Evolutionary conservation across 2,113 vertebrate genomes (phyloP).

Genomic region (Toxostoma redivivum): DNA sequence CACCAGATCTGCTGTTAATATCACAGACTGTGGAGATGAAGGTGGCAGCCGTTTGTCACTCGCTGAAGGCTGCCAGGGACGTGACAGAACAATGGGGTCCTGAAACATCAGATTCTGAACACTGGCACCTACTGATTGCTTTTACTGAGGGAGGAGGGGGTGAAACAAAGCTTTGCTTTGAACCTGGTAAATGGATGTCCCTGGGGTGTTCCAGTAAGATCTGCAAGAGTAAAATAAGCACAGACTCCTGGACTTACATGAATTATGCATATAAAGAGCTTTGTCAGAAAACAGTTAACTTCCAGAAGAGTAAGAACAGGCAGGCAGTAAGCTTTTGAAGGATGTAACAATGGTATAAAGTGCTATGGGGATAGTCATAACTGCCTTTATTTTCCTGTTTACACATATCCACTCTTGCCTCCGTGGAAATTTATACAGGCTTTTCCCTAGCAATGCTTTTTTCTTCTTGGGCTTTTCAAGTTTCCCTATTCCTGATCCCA

Average conservation of each 20-base stretch:
- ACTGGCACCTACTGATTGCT: background rate
- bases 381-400: background rate
- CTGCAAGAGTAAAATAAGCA: background rate
- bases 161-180: constrained; percentile 16
- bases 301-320: background rate
- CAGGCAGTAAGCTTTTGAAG: background rate
- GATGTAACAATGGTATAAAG: background rate
- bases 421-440: background rate
- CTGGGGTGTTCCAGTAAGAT: background rate
- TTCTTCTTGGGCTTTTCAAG: background rate
- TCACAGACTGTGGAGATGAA: background rate
- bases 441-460: background rate
- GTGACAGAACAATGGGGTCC: background rate
- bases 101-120: background rate
- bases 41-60: background rate
- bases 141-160: background rate
- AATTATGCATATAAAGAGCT: background rate
- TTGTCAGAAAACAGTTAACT: background rate
- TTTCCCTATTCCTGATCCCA: background rate
- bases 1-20: background rate
- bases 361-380: background rate
- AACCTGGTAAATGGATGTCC: background rate
- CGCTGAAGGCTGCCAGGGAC: background rate
- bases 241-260: background rate
- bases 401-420: background rate